Conservation (phyloP, 2,797 vertebrate species). For the Lerista edwardsae region DNA sequence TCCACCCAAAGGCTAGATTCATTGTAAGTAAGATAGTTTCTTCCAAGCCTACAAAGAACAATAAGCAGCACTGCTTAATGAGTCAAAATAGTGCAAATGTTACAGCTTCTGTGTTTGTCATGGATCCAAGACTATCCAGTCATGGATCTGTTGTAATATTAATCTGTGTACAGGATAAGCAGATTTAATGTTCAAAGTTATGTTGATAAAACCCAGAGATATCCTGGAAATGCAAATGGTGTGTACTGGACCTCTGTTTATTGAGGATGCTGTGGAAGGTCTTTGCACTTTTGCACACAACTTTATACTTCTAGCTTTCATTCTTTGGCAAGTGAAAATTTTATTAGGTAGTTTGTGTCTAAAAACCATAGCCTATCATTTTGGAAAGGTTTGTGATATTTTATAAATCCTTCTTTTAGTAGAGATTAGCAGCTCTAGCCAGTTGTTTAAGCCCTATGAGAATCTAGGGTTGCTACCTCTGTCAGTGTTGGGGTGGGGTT, state of each 20-base stretch:
- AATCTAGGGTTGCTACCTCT: background rate
- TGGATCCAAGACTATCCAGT: background rate
- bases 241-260: too few species aligned
- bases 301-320: too few species aligned
- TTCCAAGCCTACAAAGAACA: background rate
- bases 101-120: background rate
- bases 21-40: conserved; percentile 16
- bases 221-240: too few species aligned
- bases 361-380: background rate
- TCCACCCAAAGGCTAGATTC: conserved; percentile 15
- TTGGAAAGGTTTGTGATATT: background rate
- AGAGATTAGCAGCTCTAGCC: background rate
- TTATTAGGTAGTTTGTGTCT: background rate
- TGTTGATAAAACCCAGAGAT: too few species aligned
- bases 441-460: background rate
- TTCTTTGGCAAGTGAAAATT: too few species aligned
- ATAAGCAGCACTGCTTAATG: background rate
- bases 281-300: too few species aligned
- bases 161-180: background rate
- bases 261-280: too few species aligned
- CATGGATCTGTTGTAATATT: background rate
- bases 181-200: too few species aligned
- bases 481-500: background rate
- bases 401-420: background rate
- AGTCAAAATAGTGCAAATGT: background rate